Evolutionary conservation across 2,888 invertebrate species (phyloP).

Genomic region (Malacosoma neustria): DNA sequence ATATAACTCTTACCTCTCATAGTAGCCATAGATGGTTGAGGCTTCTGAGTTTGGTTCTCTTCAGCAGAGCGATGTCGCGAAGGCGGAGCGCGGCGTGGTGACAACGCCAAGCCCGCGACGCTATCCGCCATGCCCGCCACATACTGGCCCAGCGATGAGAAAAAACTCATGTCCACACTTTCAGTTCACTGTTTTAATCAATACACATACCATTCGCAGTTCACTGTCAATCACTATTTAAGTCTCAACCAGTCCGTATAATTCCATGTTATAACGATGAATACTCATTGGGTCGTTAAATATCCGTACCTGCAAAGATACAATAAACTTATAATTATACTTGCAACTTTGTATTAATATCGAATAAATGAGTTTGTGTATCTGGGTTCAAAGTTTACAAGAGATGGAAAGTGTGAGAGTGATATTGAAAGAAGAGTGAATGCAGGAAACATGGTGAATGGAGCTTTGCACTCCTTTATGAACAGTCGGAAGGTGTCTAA

Average conservation of each 20-base stretch:
- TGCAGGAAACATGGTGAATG: no score
- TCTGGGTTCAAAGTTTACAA: no score
- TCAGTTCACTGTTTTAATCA: conserved; percentile 2
- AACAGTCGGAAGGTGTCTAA: no score
- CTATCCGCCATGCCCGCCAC: conserved; percentile 90
- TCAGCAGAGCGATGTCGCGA: conserved; percentile 79
- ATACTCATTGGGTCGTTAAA: no score
- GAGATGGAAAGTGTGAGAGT: no score
- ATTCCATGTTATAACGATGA: no score
- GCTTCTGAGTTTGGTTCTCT: conserved; percentile 50
- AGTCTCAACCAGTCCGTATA: neutral
- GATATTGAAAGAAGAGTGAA: no score
- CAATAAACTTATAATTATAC: no score
- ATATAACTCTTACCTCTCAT: conserved; percentile 38
- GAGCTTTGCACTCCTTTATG: no score
- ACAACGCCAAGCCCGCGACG: conserved; percentile 85
- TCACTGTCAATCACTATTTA: neutral
- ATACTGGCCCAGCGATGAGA: conserved; percentile 88
- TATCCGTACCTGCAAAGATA: neutral
- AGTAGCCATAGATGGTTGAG: conserved; percentile 50
- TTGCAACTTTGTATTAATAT: no score
- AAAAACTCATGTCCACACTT: conserved; percentile 82
- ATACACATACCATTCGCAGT: conserved; percentile 4
- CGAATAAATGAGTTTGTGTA: no score
- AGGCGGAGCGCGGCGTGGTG: conserved; percentile 83